Evolutionary conservation across 2,888 invertebrate species (phyloP).

Genomic region (Drosophila kuntzei): DNA sequence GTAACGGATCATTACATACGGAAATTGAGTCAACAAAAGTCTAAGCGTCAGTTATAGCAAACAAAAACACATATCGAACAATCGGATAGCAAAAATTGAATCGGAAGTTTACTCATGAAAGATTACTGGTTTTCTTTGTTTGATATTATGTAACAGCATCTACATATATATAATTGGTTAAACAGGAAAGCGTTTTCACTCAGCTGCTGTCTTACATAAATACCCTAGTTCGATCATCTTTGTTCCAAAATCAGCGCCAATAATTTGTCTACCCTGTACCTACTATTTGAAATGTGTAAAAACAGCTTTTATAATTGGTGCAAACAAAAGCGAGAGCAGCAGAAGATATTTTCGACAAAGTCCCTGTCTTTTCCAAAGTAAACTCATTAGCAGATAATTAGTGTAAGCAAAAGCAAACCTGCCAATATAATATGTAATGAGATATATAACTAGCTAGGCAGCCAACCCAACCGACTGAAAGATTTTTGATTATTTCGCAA

Average conservation of each 20-base stretch:
- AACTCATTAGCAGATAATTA: conserved; percentile 21
- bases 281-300: not conserved
- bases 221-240: too few relatives aligned
- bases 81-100: conserved; percentile 30
- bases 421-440: conserved; percentile 14
- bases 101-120: conserved; percentile 55
- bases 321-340: not conserved
- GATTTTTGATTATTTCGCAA: conserved; percentile 20
- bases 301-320: conserved; percentile 1
- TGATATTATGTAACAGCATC: not conserved
- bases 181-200: too few relatives aligned
- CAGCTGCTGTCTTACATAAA: too few relatives aligned
- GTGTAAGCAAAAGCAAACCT: conserved; percentile 8
- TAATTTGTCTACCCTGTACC: not conserved
- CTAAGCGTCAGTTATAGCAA: conserved; percentile 53
- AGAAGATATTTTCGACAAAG: not conserved
- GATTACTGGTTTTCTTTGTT: conserved; percentile 38
- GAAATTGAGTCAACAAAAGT: conserved; percentile 82
- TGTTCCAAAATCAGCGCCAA: too few relatives aligned
- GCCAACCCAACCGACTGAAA: not conserved
- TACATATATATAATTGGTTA: too few relatives aligned
- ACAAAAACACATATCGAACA: not conserved
- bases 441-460: conserved; percentile 5
- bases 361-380: conserved; percentile 1
- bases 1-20: conserved; percentile 82